phyloP scores from a whole-genome alignment of 2,888 invertebrate genomes.

The Hydroisotoma schaefferi region DNA sequence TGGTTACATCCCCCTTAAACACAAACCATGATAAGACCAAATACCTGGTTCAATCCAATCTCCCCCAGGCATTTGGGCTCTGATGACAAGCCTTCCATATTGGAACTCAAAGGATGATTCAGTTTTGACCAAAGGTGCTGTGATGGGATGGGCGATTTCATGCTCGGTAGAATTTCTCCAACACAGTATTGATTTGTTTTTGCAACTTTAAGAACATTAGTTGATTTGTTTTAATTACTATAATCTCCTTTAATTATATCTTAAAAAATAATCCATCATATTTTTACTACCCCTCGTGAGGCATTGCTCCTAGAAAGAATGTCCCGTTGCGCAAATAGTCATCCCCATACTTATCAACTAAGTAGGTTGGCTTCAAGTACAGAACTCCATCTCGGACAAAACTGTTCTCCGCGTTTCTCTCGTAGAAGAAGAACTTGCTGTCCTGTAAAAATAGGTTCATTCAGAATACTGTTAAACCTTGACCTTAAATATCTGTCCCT shows the following conservation, averaged over 20 bases:
- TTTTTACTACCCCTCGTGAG: constrained; percentile 15
- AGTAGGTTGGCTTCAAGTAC: constrained; percentile 26
- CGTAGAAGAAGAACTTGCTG: constrained; percentile 21
- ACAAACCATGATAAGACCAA: no score
- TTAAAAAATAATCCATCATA: background rate
- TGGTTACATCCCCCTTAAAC: background rate
- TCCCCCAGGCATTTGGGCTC: constrained; percentile 35
- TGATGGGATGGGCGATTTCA: constrained; percentile 27
- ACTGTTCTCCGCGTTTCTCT: constrained; percentile 22
- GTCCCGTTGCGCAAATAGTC: constrained; percentile 33
- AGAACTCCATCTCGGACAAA: constrained; percentile 22
- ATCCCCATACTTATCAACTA: constrained; percentile 28
- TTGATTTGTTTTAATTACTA: no score
- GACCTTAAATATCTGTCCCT: no score
- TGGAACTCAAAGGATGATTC: constrained; percentile 23
- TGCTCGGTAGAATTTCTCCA: constrained; percentile 14
- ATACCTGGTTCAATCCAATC: constrained; percentile 38
- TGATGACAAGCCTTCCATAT: constrained; percentile 31
- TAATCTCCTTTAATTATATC: no score
- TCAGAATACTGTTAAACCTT: background rate
- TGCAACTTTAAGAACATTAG: constrained; percentile 11
- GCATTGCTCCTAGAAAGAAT: constrained; percentile 20
- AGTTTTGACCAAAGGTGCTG: constrained; percentile 22
- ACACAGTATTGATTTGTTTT: constrained; percentile 15
- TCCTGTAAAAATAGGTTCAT: constrained; percentile 14